phyloP scores from a whole-genome alignment of 1,140 invertebrate species.

The Cherax destructor region DNA sequence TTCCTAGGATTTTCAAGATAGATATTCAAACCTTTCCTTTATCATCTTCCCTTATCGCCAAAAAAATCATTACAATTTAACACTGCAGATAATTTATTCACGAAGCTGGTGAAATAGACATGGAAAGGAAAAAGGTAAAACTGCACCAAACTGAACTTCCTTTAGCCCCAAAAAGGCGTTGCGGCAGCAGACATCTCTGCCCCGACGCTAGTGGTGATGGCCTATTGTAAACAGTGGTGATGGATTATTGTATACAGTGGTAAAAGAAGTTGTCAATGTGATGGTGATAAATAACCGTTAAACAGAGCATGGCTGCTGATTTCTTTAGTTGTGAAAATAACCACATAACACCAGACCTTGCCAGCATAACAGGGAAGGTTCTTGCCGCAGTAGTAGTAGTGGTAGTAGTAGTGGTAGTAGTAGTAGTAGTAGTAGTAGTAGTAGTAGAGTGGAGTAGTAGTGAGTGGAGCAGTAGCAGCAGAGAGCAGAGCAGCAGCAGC shows the following conservation, averaged over 20 bases:
- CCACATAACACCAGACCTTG: background rate
- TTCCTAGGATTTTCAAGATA: background rate
- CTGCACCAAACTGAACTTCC: no score
- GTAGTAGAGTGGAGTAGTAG: no score
- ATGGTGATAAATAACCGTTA: conserved; percentile 63
- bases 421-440: no score
- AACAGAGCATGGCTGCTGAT: conserved; percentile 60
- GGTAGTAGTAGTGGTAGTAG: no score
- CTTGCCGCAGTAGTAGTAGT: no score
- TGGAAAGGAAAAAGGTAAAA: background rate
- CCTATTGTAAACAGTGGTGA: conserved; percentile 40
- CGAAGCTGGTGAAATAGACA: background rate
- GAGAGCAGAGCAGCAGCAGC: no score
- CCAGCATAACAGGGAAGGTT: background rate
- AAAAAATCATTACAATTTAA: no score
- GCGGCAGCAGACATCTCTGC: background rate
- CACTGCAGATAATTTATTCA: no score
- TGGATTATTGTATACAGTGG: background rate
- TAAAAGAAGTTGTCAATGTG: conserved; percentile 59
- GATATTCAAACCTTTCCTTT: no score
- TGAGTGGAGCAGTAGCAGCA: no score
- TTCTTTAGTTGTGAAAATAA: conserved; percentile 50
- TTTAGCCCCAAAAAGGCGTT: no score
- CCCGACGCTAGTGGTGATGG: conserved; percentile 35
- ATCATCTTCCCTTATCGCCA: no score